Base-by-base conservation (phyloP, 2,797 vertebrate genomes). In the Enteromius thamalakanensis region DNA sequence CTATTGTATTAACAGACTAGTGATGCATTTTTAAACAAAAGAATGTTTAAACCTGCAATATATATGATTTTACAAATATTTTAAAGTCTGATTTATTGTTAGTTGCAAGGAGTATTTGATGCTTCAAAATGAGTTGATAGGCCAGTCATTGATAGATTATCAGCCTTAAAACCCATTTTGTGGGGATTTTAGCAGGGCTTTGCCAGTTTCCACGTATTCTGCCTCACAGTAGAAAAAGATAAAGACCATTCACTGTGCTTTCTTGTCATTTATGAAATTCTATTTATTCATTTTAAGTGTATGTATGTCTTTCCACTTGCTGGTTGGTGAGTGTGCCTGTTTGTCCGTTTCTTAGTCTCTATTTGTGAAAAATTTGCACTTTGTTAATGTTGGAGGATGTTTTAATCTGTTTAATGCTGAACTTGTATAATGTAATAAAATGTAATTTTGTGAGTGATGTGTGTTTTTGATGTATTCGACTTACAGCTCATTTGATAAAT, bases 331-430 rank as follows among this genome's bases (percentile, higher is more conserved):
- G 14, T 53, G 6, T 29, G 29, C 1, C 6, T 45, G 17, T 72
- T 19, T 45, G 67, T 70, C 1, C 45, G 0, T 51, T 68, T 79
- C 60, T n/a, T 49, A 23, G 62, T 51, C 21, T 53, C n/a, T 84
- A 76, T 71, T 49, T 85, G 87, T 82, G 75, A 91, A 90, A 84
- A 91, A 93, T 92, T 94, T 92, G 91, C 80, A 53, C 84, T 90
- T 91, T 91, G 93, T 94, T 95, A 93, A 95, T 91, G 92, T 94
- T 94, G 93, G 93, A 95, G 93, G 82, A 76, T 84, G 78, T 74
- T 82, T 75, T 78, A 75, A 78, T 82, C 49, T 76, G 49, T 77
- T 83, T 86, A 80, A 86, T 85, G 32, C 77, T 40, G 78, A 81
- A 53, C 7, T 37, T 75, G 51, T 81, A 60, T 87, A 88, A 79